Evolutionary conservation across 2,888 invertebrate genomes (phyloP).

Genomic region (Cephus runcator): DNA sequence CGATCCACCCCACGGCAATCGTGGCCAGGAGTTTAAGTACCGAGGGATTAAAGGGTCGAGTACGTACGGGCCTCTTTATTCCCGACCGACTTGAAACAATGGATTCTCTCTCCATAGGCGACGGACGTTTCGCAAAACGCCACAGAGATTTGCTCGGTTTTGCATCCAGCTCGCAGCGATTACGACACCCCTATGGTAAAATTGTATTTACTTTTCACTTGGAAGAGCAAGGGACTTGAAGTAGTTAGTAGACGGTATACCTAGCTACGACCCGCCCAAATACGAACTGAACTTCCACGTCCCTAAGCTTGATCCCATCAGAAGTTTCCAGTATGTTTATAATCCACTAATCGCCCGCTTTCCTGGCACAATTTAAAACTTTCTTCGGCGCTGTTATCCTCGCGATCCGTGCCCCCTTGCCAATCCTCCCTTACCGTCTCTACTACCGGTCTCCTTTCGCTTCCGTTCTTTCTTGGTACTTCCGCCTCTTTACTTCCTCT

Average conservation of each 20-base stretch:
- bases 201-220: slow-evolving; percentile 28
- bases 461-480: slow-evolving; percentile 15
- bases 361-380: slow-evolving; percentile 60
- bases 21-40: no score
- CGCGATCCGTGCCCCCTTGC: slow-evolving; percentile 11
- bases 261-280: slow-evolving; percentile 14
- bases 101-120: slow-evolving; percentile 30
- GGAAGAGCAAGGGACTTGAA: background rate
- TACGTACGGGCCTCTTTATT: slow-evolving; percentile 1
- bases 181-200: slow-evolving; percentile 21
- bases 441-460: background rate
- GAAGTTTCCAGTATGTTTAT: slow-evolving; percentile 61
- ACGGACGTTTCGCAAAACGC: slow-evolving; percentile 12
- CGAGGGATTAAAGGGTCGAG: no score
- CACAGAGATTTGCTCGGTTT: slow-evolving; percentile 1
- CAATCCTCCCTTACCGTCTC: background rate
- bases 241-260: background rate
- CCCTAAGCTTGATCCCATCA: slow-evolving; percentile 47
- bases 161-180: background rate
- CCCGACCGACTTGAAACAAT: slow-evolving; percentile 48
- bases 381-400: slow-evolving; percentile 43
- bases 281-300: slow-evolving; percentile 13
- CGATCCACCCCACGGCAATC: no score
- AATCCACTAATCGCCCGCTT: slow-evolving; percentile 61
- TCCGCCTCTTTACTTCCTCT: slow-evolving; percentile 9